These are phyloP conservation scores for Pseudochirops cupreus DNA, from an alignment of 2,797 vertebrate species.

Conservation along the genomic window DNA sequence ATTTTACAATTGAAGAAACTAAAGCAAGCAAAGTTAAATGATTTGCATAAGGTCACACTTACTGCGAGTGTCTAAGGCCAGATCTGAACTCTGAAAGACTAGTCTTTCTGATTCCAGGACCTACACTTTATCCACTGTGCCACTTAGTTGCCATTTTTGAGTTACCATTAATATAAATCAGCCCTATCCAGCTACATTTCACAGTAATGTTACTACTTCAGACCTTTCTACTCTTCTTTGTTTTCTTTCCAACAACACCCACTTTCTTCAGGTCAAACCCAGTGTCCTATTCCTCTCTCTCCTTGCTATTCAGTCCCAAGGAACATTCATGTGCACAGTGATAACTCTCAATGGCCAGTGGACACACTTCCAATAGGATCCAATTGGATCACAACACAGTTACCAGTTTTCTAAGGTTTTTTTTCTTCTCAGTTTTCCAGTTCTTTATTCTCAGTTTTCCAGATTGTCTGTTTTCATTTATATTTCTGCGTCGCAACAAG, in stretches of 20 bases:
- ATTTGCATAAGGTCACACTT: no score
- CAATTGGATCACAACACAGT: not conserved
- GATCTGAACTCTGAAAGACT: no score
- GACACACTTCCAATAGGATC: not conserved
- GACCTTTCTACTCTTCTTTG: not conserved
- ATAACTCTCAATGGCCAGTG: not conserved
- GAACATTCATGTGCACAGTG: not conserved
- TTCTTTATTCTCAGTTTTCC: not conserved
- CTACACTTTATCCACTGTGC: no score
- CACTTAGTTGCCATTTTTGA: not conserved
- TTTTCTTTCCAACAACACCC: not conserved
- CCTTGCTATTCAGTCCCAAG: not conserved
- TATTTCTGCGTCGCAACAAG: not conserved
- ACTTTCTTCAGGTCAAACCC: not conserved
- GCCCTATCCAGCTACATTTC: not conserved
- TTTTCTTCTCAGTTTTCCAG: not conserved
- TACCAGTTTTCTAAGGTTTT: not conserved
- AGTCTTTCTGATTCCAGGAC: no score
- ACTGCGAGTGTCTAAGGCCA: no score
- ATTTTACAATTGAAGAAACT: no score
- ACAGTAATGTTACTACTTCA: not conserved
- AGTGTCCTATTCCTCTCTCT: not conserved
- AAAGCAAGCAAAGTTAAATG: no score
- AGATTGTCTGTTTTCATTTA: not conserved
- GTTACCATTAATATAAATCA: not conserved